phyloP scores from a whole-genome alignment of 2,888 invertebrate species.

The Theristus sp. region DNA sequence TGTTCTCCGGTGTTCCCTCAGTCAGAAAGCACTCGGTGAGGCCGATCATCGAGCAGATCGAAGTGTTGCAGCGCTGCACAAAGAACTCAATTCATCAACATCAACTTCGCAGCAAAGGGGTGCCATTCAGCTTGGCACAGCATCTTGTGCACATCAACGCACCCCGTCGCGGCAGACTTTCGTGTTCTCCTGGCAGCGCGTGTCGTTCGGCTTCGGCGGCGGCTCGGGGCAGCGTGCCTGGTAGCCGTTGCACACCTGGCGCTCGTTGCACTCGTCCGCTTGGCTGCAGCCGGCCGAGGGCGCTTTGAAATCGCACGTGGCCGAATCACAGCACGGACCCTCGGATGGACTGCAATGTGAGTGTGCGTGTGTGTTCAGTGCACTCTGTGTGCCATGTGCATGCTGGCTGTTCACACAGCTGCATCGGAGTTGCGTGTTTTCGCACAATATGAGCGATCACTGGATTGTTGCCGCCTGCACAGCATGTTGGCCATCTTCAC shows the following conservation, averaged over 20 bases:
- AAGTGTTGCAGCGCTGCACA: constrained; percentile 60
- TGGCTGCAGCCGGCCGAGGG: constrained; percentile 61
- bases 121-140: too few species aligned
- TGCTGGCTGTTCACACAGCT: too few species aligned
- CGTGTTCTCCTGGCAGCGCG: constrained; percentile 88
- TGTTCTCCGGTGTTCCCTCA: constrained; percentile 42
- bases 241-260: neutral
- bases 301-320: constrained; percentile 54
- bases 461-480: too few species aligned
- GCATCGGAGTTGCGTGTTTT: too few species aligned
- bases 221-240: constrained; percentile 54
- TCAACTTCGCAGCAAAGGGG: too few species aligned
- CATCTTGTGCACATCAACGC: too few species aligned
- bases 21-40: constrained; percentile 86
- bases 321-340: constrained; percentile 77
- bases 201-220: constrained; percentile 61
- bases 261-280: constrained; percentile 66
- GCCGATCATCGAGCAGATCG: constrained; percentile 82
- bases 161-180: constrained; percentile 88
- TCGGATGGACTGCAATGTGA: constrained; percentile 61
- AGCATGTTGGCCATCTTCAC: too few species aligned
- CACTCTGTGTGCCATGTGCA: too few species aligned
- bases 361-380: too few species aligned
- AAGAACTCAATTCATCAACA: neutral
- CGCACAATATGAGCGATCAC: too few species aligned